Evolutionary conservation across 2,888 invertebrate genomes (phyloP).

Genomic region (Halocaridina rubra): DNA sequence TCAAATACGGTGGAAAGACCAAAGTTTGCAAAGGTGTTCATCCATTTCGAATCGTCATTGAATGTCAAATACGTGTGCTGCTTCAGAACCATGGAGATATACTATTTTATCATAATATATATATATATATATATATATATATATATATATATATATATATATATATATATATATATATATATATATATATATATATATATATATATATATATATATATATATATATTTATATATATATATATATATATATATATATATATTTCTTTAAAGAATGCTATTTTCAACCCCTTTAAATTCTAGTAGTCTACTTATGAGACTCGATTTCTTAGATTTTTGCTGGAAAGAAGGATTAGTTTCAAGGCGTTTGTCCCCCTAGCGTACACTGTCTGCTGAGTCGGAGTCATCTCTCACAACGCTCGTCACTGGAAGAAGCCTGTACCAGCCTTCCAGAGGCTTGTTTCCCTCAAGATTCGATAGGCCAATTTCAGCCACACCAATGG

Average conservation of each 20-base stretch:
- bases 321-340: no score
- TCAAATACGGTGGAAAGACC: no score
- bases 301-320: no score
- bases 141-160: constrained; percentile 18
- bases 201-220: not conserved
- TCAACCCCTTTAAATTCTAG: no score
- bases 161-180: constrained; percentile 16
- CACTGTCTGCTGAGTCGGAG: constrained; percentile 59
- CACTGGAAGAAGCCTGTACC: constrained; percentile 88
- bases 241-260: constrained; percentile 29
- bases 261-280: no score
- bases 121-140: constrained; percentile 17
- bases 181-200: constrained; percentile 6
- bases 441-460: constrained; percentile 80
- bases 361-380: constrained; percentile 20
- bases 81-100: no score
- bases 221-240: constrained; percentile 8
- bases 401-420: constrained; percentile 52
- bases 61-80: no score
- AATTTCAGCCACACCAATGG: constrained; percentile 87
- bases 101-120: not conserved
- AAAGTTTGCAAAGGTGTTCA: no score
- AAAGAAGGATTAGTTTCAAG: not conserved
- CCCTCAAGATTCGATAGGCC: constrained; percentile 84
- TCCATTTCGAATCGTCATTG: no score